Evolutionary conservation across 23 tunicate species (phyloP).

Genomic region (Ciona savignyi): DNA sequence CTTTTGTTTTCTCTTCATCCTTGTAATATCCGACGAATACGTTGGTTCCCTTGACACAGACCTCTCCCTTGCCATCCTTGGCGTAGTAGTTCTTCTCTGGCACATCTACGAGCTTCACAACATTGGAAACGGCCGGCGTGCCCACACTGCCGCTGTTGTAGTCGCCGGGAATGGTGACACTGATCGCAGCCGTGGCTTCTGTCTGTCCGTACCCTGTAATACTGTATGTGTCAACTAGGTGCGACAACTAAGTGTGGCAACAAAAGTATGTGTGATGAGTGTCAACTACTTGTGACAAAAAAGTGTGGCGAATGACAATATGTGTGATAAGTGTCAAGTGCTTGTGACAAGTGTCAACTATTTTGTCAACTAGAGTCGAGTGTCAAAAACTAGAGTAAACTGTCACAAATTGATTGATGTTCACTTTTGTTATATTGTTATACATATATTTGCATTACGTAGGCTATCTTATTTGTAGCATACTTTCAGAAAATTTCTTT

Average conservation of each 20-base stretch:
- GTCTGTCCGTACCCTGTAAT: slow-evolving; percentile 84
- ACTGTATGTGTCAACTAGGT: background rate
- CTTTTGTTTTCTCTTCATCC: slow-evolving; percentile 80
- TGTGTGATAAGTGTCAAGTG: too few species aligned
- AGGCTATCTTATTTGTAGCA: too few species aligned
- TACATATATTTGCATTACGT: too few species aligned
- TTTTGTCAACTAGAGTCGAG: too few species aligned
- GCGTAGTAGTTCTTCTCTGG: slow-evolving; percentile 91
- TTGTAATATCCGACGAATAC: slow-evolving; percentile 92
- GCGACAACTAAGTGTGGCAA: background rate
- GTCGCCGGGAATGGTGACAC: slow-evolving; percentile 59
- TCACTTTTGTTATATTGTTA: too few species aligned
- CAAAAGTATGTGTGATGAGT: too few species aligned
- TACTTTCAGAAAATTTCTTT: too few species aligned
- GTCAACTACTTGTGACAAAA: too few species aligned
- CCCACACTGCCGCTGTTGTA: slow-evolving; percentile 86
- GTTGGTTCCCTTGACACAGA: slow-evolving; percentile 80
- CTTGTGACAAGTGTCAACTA: too few species aligned
- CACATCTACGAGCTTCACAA: slow-evolving; percentile 79
- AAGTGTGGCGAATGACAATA: too few species aligned
- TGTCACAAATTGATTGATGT: too few species aligned
- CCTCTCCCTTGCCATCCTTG: slow-evolving; percentile 92
- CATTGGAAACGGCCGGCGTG: slow-evolving; percentile 50
- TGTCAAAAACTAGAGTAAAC: too few species aligned
- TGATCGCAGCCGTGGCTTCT: slow-evolving; percentile 60